phyloP scores from a whole-genome alignment of 2,113 vertebrate species.

The Lucifuga dentata region DNA sequence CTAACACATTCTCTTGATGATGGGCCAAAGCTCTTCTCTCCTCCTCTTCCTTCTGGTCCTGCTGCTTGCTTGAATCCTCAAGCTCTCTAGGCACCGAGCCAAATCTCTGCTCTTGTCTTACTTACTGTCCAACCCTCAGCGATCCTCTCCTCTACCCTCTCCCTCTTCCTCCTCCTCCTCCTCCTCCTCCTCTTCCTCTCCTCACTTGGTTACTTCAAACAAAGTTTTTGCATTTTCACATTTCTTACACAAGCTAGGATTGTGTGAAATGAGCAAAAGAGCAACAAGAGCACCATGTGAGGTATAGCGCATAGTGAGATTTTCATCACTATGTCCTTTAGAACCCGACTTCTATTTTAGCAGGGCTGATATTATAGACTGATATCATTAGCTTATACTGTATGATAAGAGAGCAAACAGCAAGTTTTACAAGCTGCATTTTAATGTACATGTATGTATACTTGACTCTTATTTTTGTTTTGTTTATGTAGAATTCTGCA shows the following conservation, averaged over 20 bases:
- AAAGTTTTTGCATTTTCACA: conserved; percentile 2
- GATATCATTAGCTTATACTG: no score
- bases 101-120: conserved; percentile 53
- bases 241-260: conserved; percentile 1
- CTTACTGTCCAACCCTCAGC: conserved; percentile 42
- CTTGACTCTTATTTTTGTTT: no score
- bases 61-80: conserved; percentile 57
- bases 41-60: conserved; percentile 44
- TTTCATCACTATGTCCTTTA: no score
- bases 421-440: no score
- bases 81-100: conserved; percentile 58
- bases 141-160: conserved; percentile 9
- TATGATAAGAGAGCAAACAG: no score
- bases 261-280: not conserved
- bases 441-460: no score
- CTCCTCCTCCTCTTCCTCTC: not conserved
- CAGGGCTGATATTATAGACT: no score
- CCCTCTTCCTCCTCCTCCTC: conserved; percentile 1
- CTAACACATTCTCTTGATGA: not conserved
- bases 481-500: no score
- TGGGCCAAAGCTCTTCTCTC: conserved; percentile 6
- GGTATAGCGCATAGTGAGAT: no score
- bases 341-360: no score
- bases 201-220: not conserved
- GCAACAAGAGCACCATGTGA: no score